Evolutionary conservation across 2,888 invertebrate genomes (phyloP).

Genomic region (Chrysolina oricalcia): DNA sequence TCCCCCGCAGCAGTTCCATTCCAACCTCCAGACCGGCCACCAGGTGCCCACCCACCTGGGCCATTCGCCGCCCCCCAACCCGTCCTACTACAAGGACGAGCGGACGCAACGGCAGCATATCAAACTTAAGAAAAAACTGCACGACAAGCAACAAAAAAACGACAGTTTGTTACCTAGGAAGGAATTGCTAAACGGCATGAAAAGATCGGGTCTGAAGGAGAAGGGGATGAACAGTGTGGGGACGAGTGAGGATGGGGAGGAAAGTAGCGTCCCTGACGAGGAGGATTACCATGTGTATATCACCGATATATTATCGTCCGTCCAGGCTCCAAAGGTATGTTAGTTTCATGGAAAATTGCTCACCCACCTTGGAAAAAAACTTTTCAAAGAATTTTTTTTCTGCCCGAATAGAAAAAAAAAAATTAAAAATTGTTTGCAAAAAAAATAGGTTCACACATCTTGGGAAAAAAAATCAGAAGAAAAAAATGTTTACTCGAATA

Average conservation of each 20-base stretch:
- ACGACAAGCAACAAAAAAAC: constrained; percentile 70
- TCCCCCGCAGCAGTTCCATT: constrained; percentile 72
- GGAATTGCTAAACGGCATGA: constrained; percentile 76
- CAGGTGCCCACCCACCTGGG: constrained; percentile 77
- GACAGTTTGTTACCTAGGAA: constrained; percentile 72
- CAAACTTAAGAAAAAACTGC: constrained; percentile 85
- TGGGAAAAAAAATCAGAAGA: no score
- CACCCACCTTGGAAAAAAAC: no score
- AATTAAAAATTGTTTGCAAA: no score
- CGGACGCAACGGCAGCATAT: constrained; percentile 84
- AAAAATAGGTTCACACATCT: no score
- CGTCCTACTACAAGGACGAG: constrained; percentile 82
- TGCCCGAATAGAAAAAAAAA: no score
- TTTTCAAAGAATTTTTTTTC: no score
- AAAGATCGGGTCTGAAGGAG: constrained; percentile 67
- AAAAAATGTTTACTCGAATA: no score
- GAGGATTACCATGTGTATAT: constrained; percentile 80
- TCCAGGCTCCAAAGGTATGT: constrained; percentile 82
- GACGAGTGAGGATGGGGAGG: constrained; percentile 88
- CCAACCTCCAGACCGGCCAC: constrained; percentile 74
- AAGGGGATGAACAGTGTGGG: constrained; percentile 76
- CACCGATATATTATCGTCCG: constrained; percentile 82
- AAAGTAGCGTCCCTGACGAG: constrained; percentile 83
- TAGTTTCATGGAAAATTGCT: no score
- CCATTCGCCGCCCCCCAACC: constrained; percentile 79